These are phyloP conservation scores for Bothrops alternatus DNA, from an alignment of 2,797 vertebrate genomes.

Conservation along the genomic window DNA sequence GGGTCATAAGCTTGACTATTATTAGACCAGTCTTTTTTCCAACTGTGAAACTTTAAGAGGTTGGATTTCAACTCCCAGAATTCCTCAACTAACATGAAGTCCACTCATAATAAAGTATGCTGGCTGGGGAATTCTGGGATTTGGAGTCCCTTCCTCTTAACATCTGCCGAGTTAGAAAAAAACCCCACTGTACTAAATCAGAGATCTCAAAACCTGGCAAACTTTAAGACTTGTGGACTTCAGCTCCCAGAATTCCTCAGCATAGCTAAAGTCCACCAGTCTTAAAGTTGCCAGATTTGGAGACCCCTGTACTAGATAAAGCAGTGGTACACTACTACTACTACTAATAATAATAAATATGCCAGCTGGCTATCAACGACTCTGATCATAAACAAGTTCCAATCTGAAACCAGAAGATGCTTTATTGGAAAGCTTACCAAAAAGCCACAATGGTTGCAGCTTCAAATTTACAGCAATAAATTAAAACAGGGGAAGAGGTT, in stretches of 20 bases:
- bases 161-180: not conserved
- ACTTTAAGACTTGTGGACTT: not conserved
- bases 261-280: not conserved
- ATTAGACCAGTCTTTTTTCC: not conserved
- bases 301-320: not conserved
- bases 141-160: not conserved
- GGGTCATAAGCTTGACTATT: not conserved
- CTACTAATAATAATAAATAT: not conserved
- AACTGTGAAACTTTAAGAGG: not conserved
- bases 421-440: slow-evolving; percentile 89
- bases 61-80: not conserved
- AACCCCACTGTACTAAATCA: not conserved
- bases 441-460: slow-evolving; percentile 83
- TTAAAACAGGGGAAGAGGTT: slow-evolving; percentile 77
- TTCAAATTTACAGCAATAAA: slow-evolving; percentile 87
- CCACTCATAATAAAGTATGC: not conserved
- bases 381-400: slow-evolving; percentile 43
- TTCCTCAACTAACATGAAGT: not conserved
- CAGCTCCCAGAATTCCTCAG: no score
- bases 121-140: not conserved
- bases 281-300: not conserved
- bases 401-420: slow-evolving; percentile 74
- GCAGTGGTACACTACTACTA: not conserved
- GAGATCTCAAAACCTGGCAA: not conserved
- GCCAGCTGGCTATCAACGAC: slow-evolving; percentile 11